phyloP scores from a whole-genome alignment of 2,888 invertebrate species.

The Meloe dianella region DNA sequence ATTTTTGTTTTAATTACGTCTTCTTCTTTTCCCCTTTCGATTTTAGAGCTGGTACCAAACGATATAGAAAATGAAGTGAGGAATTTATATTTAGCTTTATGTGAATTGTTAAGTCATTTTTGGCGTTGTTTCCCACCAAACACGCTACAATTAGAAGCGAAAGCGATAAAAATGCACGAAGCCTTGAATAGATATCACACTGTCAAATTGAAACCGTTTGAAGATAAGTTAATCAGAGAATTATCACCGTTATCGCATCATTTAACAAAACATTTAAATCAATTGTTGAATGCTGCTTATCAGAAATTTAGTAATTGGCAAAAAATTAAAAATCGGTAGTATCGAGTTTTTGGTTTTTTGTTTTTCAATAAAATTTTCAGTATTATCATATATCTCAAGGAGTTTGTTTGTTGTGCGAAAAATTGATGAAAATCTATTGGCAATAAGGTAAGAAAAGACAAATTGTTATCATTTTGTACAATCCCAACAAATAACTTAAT shows the following conservation, averaged over 20 bases:
- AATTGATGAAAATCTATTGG: neutral
- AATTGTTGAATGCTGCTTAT: conserved; percentile 84
- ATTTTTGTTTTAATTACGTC: neutral
- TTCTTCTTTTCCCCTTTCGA: no score
- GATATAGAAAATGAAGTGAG: conserved; percentile 85
- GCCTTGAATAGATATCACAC: conserved; percentile 87
- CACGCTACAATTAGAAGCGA: conserved; percentile 74
- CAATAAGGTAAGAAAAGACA: conserved; percentile 10
- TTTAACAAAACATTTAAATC: conserved; percentile 84
- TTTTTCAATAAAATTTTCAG: conserved; percentile 18
- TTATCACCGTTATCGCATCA: conserved; percentile 81
- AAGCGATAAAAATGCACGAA: conserved; percentile 86
- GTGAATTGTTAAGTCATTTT: conserved; percentile 91
- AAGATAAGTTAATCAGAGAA: conserved; percentile 84
- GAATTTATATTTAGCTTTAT: conserved; percentile 82
- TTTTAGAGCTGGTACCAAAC: conserved; percentile 78
- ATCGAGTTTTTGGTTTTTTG: conserved; percentile 10
- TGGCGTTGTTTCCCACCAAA: conserved; percentile 93
- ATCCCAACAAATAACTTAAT: neutral
- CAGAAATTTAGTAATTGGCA: conserved; percentile 89
- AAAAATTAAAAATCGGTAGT: conserved; percentile 56
- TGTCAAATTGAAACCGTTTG: conserved; percentile 84
- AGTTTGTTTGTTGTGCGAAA: conserved; percentile 23
- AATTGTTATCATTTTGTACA: neutral
- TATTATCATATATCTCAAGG: conserved; percentile 20